phyloP scores from a whole-genome alignment of 1,140 invertebrate species.

The Trachymyrmex cornetzi region DNA sequence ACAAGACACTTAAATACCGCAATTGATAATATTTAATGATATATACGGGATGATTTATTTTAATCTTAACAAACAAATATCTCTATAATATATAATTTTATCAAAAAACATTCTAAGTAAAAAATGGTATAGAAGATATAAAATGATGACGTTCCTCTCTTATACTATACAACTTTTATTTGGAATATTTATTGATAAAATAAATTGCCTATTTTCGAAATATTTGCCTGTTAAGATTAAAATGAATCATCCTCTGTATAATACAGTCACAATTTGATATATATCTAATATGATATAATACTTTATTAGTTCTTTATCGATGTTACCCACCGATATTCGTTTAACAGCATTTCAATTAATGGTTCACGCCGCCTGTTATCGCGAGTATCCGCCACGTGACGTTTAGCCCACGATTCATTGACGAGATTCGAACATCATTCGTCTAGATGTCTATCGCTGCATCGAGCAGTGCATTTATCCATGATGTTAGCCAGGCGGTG shows the following conservation, averaged over 20 bases:
- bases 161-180: too few relatives aligned
- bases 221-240: too few relatives aligned
- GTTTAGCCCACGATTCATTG: conserved; percentile 53
- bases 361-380: conserved; percentile 33
- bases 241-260: too few relatives aligned
- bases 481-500: conserved; percentile 1
- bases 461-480: conserved; percentile 5
- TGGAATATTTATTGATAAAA: too few relatives aligned
- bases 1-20: neutral
- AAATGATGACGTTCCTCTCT: too few relatives aligned
- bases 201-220: too few relatives aligned
- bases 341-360: conserved; percentile 48
- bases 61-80: too few relatives aligned
- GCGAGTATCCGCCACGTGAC: conserved; percentile 61
- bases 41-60: too few relatives aligned
- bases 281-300: neutral
- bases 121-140: too few relatives aligned
- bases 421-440: conserved; percentile 9
- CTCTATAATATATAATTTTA: too few relatives aligned
- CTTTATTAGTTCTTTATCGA: neutral
- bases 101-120: too few relatives aligned
- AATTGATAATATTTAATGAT: conserved; percentile 17
- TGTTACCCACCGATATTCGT: neutral
- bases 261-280: neutral
- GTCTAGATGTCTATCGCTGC: conserved; percentile 13